Base-by-base conservation (phyloP, 2,113 vertebrate genomes). In the Tautogolabrus adspersus region DNA sequence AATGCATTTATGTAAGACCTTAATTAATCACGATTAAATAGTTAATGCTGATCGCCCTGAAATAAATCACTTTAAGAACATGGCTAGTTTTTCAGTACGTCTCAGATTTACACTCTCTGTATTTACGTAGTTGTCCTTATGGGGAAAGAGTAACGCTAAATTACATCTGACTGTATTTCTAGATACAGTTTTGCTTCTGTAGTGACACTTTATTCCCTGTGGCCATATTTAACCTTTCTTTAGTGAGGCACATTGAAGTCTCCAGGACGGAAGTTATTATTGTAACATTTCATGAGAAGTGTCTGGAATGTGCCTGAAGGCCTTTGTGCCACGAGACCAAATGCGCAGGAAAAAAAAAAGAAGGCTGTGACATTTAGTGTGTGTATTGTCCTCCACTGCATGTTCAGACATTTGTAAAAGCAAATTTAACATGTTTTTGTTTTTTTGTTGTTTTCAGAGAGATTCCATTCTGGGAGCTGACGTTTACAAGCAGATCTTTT, bases 401-500 rank as follows among this genome's bases (percentile, higher is more conserved):
- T 67, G 10, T 21, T 46, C 22, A 56, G 12, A 10, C 42, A 6
- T 51, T 21, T 66, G 16, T 12, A 37, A 16, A 49, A 18, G 47
- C 47, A 19, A 1, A 57, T 26, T 12, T 55, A 63, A 72, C 11
- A 21, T 3, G 5, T 34, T 34, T 34, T 34, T 0, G 19, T 61
- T 12, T 74, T 34, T 52, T 65, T 38, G 47, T 10, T 64, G 23
- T 54, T 87, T 42, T 10, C 87, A 97, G 97, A 76, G 81, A 87
- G 1, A 49, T 98, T 63, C 89, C 80, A 34, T 94, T 96, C 57
- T 97, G 93, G 96, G 97, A 95, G 78, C 11, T 99, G 82, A 95
- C 94, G 16, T 97, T 98, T 78, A 95, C 88, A 62, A 91, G 95
- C 89, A 94, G 62, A 79, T 96, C 97, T 0, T 98, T 99, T 85